Base-by-base conservation (phyloP, 2,797 vertebrate species). In the Pantherophis vulpinus region DNA sequence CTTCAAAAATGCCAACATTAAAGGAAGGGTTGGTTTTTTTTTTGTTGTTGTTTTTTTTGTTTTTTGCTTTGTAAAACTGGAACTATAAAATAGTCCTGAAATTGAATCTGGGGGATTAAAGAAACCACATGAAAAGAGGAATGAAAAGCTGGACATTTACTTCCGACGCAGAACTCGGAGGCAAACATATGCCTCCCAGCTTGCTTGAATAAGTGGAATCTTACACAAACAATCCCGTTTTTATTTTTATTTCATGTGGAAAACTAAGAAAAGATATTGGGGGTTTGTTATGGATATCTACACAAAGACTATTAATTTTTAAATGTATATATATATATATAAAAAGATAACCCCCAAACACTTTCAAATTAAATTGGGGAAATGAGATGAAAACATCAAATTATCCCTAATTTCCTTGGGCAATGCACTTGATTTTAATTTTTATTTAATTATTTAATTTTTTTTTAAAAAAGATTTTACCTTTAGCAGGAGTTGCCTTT, bases 161-260 rank as follows among this genome's bases (percentile, higher is more conserved):
- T 99, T 99, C 99, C 99, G 99, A 98, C 98, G 98, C 98, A 98
- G 98, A 98, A 99, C 98, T 99, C 98, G 97, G 97, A 95, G 90
- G 56, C 90, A 97, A 98, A 98, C 99, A 99, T 99, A 98, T 99
- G 99, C 98, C 97, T 98, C 98, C 98, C 98, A 98, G 98, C 97
- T 96, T 96, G 96, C 94, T 95, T 92, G 70, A 86, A 0, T 60
- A 95, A 96, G 95, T 56, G 87, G 96, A 95, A 96, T 91, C 93
- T 95, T 96, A 96, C 51, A 54, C 59, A 89, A 94, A 83, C 88
- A 79, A 42, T 89, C 74, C 95, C 95, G 61, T 95, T 95, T 92
- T 91, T n/a, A 60, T 60, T 37, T 74, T 55, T 89, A 88, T 93
- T 92, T 91, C 92, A 94, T 74, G 91, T 86, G 7, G 2, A 23